Conservation (phyloP, 2,797 vertebrate genomes). For the Mastacembelus armatus region DNA sequence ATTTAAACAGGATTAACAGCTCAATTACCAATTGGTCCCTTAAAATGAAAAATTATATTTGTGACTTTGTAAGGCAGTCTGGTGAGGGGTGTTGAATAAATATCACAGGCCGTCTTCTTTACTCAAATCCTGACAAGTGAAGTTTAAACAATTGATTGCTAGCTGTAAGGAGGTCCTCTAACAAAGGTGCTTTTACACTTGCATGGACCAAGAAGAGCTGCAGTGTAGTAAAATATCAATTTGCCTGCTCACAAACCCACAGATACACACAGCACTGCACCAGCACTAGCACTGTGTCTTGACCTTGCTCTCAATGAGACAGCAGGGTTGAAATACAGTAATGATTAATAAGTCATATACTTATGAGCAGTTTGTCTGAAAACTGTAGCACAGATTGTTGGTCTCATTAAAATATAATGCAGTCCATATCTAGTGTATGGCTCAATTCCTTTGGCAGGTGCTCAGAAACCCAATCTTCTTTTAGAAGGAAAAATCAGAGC, state of each 20-base stretch:
- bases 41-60: constrained; percentile 2
- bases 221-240: constrained; percentile 7
- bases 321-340: constrained; percentile 5
- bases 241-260: constrained; percentile 26
- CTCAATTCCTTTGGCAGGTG: constrained; percentile 25
- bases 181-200: constrained; percentile 17
- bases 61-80: constrained; percentile 18
- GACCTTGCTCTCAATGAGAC: constrained; percentile 41
- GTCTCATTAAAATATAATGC: constrained; percentile 49
- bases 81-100: constrained; percentile 28
- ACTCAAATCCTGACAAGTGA: constrained; percentile 3
- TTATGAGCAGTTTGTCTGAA: constrained; percentile 1
- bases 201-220: neutral
- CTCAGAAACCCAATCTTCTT: no score
- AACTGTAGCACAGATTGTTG: constrained; percentile 26
- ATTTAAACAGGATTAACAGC: constrained; percentile 43
- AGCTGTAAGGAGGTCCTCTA: no score
- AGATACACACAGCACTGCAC: neutral
- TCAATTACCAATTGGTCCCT: constrained; percentile 5
- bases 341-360: constrained; percentile 25
- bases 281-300: constrained; percentile 20
- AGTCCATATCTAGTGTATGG: constrained; percentile 12
- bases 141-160: no score
- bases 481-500: no score
- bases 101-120: constrained; percentile 27